Conservation (phyloP, 2,113 vertebrate species). For the Candoia aspera region DNA sequence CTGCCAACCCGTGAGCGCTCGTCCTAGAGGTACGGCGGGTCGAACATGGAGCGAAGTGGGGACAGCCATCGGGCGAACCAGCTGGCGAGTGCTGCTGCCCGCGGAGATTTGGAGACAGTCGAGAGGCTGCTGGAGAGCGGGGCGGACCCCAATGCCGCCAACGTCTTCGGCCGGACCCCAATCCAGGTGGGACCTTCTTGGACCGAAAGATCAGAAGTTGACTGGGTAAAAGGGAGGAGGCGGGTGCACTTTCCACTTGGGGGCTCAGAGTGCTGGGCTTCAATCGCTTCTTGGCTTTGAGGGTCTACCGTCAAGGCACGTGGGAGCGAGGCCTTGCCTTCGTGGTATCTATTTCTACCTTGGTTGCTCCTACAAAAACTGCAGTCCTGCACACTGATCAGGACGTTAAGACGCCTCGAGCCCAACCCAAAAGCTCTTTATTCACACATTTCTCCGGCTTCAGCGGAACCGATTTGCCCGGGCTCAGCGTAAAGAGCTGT, state of each 20-base stretch:
- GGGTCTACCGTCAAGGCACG: neutral
- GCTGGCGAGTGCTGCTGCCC: slow-evolving; percentile 78
- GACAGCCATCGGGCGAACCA: slow-evolving; percentile 50
- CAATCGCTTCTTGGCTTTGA: neutral
- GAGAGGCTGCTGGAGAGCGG: slow-evolving; percentile 69
- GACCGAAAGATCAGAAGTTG: neutral
- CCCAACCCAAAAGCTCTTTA: neutral
- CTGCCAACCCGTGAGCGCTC: neutral
- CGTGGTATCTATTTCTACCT: neutral
- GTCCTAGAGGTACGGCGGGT: neutral
- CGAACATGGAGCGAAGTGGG: slow-evolving; percentile 19
- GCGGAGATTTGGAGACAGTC: slow-evolving; percentile 70
- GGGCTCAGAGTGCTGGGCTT: neutral
- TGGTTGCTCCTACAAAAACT: neutral
- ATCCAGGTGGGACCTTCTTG: slow-evolving; percentile 78
- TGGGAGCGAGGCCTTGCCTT: neutral
- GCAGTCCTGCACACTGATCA: neutral
- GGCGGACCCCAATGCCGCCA: slow-evolving; percentile 75
- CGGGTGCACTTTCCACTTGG: neutral
- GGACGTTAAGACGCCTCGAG: neutral
- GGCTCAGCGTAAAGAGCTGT: neutral
- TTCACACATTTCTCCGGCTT: neutral
- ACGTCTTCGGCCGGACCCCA: slow-evolving; percentile 77
- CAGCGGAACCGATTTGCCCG: no score
- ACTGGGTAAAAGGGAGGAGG: accelerated